A percentile compares a stretch with the other conserved stretches of the same genome.
Evolutionary conservation across 2,888 invertebrate genomes (phyloP).

Genomic region (Siphlonurus alternatus): DNA sequence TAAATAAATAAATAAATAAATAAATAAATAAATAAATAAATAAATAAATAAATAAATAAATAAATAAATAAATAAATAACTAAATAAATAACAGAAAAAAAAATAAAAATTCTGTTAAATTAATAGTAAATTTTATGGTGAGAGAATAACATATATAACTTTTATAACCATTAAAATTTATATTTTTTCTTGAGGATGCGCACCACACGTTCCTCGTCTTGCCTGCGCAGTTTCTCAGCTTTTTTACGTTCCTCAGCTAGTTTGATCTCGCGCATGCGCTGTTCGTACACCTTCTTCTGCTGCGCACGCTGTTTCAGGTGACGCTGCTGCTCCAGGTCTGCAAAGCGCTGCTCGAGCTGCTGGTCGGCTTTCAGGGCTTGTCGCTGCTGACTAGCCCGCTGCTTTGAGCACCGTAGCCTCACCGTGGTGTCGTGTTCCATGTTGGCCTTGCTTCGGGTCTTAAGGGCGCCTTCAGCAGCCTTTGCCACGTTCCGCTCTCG

Average conservation of each 20-base stretch:
- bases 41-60: no score
- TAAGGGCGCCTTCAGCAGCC: neutral
- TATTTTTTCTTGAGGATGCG: neutral
- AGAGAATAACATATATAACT: neutral
- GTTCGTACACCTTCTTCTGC: neutral
- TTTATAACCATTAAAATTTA: neutral
- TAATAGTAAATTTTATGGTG: neutral
- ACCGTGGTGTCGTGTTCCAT: neutral
- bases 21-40: no score
- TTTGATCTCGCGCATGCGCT: neutral
- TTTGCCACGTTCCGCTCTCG: neutral
- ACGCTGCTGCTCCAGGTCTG: neutral
- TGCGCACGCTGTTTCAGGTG: neutral
- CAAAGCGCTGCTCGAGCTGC: neutral
- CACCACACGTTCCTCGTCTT: neutral
- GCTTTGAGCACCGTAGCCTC: neutral
- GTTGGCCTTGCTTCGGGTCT: neutral
- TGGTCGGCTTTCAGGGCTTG: neutral
- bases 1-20: no score
- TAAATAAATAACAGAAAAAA: no score
- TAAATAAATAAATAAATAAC: no score
- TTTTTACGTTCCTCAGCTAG: neutral
- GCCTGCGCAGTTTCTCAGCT: neutral
- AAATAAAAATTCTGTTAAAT: no score
- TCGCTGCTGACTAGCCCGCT: neutral